These are phyloP conservation scores for Muschampia plurimacula DNA, from an alignment of 2,888 invertebrate genomes.

Conservation along the genomic window DNA sequence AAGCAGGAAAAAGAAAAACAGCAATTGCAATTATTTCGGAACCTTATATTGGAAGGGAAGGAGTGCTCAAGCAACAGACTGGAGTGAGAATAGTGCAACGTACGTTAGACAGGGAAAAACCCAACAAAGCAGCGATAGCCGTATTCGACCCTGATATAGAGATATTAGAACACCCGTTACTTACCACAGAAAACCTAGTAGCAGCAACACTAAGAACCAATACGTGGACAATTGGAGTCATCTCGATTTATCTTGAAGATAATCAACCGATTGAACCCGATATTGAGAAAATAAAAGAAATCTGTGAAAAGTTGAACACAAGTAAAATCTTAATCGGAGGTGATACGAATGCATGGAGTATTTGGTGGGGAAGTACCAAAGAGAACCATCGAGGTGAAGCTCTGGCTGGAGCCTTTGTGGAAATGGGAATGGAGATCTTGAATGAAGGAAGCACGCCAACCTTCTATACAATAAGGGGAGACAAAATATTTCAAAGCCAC, in stretches of 20 bases:
- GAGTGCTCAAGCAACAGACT: background rate
- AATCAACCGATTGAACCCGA: constrained; percentile 30
- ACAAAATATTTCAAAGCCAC: background rate
- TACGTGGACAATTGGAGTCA: constrained; percentile 25
- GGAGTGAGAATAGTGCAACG: constrained; percentile 27
- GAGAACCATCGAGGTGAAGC: constrained; percentile 11
- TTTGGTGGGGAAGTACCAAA: constrained; percentile 32
- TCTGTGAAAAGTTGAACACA: background rate
- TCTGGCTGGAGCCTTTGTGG: constrained; percentile 12
- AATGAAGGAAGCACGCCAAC: background rate
- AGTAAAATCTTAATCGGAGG: constrained; percentile 32
- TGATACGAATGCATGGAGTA: constrained; percentile 37
- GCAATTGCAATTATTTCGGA: background rate
- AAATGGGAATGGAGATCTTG: constrained; percentile 1
- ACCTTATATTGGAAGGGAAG: background rate
- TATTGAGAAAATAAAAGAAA: constrained; percentile 11
- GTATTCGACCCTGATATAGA: constrained; percentile 33
- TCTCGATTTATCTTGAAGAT: constrained; percentile 36
- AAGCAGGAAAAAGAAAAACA: background rate
- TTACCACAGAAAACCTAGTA: constrained; percentile 34
- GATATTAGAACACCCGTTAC: constrained; percentile 15
- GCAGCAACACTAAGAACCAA: constrained; percentile 29
- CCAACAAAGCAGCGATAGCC: constrained; percentile 23
- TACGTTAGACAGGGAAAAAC: constrained; percentile 35
- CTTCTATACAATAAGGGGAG: background rate